phyloP scores from a whole-genome alignment of 1,140 invertebrate species.

The Euwallacea fornicatus region DNA sequence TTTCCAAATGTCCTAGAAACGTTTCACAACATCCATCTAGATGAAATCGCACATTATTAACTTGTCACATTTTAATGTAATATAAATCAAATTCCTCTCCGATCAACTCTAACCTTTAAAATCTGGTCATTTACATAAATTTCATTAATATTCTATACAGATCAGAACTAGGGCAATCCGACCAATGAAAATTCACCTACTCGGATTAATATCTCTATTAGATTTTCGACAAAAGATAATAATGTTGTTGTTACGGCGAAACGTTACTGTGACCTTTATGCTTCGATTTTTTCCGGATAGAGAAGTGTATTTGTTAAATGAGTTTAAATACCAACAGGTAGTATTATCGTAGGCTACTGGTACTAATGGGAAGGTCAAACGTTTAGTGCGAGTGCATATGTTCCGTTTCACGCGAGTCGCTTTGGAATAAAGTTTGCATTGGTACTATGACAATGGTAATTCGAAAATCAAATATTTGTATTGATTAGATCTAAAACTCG shows the following conservation, averaged over 20 bases:
- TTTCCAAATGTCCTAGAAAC: too few relatives aligned
- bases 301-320: not conserved
- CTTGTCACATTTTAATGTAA: too few relatives aligned
- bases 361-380: not conserved
- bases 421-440: not conserved
- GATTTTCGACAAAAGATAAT: not conserved
- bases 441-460: not conserved
- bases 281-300: not conserved
- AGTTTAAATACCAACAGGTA: not conserved
- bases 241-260: not conserved
- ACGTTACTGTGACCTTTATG: slow-evolving; percentile 1
- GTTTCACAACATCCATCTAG: too few relatives aligned
- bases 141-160: not conserved
- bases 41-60: too few relatives aligned
- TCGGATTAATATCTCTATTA: not conserved
- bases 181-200: not conserved
- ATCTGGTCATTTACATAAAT: not conserved
- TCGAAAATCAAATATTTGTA: not conserved
- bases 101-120: not conserved
- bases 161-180: not conserved
- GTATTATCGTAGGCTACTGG: not conserved
- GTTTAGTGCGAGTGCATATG: not conserved
- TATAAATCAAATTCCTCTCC: too few relatives aligned
- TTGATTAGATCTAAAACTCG: not conserved
- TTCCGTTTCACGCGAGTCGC: not conserved